phyloP scores from a whole-genome alignment of 1,140 invertebrate genomes.

The Drosophila persimilis region DNA sequence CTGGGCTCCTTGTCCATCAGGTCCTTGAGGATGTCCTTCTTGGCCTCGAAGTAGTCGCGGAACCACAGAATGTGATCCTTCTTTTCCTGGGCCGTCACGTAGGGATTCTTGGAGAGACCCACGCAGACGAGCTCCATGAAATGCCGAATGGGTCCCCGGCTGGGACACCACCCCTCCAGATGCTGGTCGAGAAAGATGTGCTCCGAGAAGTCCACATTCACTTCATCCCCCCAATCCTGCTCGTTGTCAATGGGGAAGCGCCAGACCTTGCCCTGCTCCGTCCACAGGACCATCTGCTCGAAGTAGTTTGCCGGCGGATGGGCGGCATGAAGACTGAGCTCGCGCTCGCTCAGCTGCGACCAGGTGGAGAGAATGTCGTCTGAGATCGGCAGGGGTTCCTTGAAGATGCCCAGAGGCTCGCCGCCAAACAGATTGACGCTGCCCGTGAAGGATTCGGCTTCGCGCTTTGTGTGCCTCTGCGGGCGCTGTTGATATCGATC shows the following conservation, averaged over 20 bases:
- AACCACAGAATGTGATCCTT: constrained; percentile 96
- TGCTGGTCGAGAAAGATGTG: constrained; percentile 96
- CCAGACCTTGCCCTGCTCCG: constrained; percentile 97
- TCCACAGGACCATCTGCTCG: constrained; percentile 97
- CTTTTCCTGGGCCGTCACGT: constrained; percentile 94
- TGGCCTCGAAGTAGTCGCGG: constrained; percentile 93
- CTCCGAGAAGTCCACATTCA: constrained; percentile 92
- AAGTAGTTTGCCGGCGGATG: constrained; percentile 94
- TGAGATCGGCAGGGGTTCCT: constrained; percentile 72
- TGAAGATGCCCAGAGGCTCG: constrained; percentile 86
- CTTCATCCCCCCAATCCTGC: constrained; percentile 93
- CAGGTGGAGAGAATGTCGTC: constrained; percentile 86
- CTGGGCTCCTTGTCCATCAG: constrained; percentile 58
- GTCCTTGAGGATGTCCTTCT: constrained; percentile 87
- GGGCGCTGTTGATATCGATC: constrained; percentile 37
- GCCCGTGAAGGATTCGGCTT: constrained; percentile 66
- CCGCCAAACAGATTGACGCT: constrained; percentile 85
- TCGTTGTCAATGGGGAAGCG: constrained; percentile 99
- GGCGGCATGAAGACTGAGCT: constrained; percentile 86
- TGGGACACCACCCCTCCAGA: constrained; percentile 94
- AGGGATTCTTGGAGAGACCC: constrained; percentile 97
- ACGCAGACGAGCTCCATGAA: constrained; percentile 98
- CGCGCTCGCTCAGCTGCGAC: constrained; percentile 86
- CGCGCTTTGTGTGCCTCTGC: constrained; percentile 48
- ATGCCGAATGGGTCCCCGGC: constrained; percentile 93